These are phyloP conservation scores for Quadriops clusia DNA, from an alignment of 2,888 invertebrate genomes.

Conservation along the genomic window DNA sequence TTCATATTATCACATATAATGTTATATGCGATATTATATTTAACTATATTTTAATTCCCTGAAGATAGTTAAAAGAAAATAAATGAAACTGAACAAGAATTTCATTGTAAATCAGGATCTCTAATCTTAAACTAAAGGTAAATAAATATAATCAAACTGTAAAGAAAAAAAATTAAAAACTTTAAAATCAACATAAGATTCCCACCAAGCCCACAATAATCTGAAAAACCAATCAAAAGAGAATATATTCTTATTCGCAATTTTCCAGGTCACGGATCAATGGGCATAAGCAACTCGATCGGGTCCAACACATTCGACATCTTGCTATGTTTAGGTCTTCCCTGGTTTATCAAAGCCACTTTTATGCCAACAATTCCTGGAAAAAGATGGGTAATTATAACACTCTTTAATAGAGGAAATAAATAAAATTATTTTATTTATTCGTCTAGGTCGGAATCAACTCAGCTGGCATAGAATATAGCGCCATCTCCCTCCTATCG, in stretches of 20 bases:
- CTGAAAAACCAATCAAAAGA: no score
- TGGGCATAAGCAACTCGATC: constrained; percentile 86
- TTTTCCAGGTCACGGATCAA: constrained; percentile 70
- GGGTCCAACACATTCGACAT: constrained; percentile 87
- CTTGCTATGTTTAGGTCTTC: constrained; percentile 72
- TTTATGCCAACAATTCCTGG: constrained; percentile 69
- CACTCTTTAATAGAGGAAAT: neutral
- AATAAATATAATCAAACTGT: no score
- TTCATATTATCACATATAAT: no score
- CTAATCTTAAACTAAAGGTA: no score
- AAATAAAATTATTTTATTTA: constrained; percentile 4
- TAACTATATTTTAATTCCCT: no score
- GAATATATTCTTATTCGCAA: constrained; percentile 10
- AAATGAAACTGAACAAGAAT: no score
- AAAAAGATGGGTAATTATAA: constrained; percentile 53
- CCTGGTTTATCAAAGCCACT: constrained; percentile 81
- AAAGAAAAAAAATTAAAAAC: no score
- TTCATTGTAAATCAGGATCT: no score
- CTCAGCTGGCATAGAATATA: constrained; percentile 83
- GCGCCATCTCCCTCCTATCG: constrained; percentile 76
- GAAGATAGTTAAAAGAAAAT: no score
- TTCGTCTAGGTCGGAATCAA: constrained; percentile 63
- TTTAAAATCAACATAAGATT: no score
- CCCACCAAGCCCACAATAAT: no score
- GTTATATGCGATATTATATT: no score